Evolutionary conservation across 1,140 invertebrate species (phyloP).

Genomic region (Drosophila arawakana): DNA sequence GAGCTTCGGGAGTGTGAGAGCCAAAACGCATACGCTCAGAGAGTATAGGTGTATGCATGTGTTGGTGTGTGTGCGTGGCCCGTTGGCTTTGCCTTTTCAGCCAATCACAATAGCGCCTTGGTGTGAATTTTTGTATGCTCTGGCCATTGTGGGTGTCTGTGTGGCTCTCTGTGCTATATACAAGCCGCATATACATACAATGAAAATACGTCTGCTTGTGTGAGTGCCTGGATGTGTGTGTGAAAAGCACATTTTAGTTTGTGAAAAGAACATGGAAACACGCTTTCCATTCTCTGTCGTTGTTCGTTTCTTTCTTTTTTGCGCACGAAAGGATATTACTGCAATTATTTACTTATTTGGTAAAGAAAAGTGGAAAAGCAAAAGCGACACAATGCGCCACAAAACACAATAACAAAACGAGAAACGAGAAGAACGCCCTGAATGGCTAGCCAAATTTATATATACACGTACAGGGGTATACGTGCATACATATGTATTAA

Average conservation of each 20-base stretch:
- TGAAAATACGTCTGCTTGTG: constrained; percentile 30
- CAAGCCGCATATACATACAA: constrained; percentile 66
- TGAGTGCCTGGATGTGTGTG: constrained; percentile 50
- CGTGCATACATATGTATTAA: background rate
- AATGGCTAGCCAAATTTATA: constrained; percentile 54
- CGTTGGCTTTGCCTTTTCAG: constrained; percentile 63
- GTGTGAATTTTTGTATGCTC: constrained; percentile 80
- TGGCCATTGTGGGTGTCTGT: constrained; percentile 76
- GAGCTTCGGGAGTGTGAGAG: constrained; percentile 42
- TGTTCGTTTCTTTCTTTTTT: constrained; percentile 74
- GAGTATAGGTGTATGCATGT: constrained; percentile 14
- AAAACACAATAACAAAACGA: constrained; percentile 58
- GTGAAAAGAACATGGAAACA: constrained; percentile 82
- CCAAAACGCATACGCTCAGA: constrained; percentile 39
- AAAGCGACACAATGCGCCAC: constrained; percentile 51
- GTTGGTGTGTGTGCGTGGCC: constrained; percentile 40
- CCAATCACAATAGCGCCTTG: constrained; percentile 80
- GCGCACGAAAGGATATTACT: constrained; percentile 80
- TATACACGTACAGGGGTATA: background rate
- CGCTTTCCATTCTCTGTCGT: constrained; percentile 73
- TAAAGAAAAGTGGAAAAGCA: constrained; percentile 70
- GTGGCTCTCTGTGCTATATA: constrained; percentile 70
- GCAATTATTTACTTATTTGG: constrained; percentile 83
- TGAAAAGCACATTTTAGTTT: constrained; percentile 80
- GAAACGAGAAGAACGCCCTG: constrained; percentile 48